These are phyloP conservation scores for Malurus cyaneus DNA, from an alignment of 2,113 vertebrate species.

Conservation along the genomic window DNA sequence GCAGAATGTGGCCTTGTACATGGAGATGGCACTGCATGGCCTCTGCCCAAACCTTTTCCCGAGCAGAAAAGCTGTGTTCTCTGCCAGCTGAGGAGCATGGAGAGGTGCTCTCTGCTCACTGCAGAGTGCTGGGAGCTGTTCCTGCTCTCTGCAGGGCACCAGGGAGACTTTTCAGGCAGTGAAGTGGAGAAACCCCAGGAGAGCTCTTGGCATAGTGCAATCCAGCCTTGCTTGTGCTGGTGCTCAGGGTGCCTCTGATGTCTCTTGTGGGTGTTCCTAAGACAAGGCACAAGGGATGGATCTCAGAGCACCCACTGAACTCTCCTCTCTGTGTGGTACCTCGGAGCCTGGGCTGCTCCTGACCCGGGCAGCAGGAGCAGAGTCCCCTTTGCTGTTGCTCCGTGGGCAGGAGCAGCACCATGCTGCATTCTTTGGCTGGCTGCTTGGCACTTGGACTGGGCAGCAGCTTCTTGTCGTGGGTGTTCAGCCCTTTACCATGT, in stretches of 20 bases:
- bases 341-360: not conserved
- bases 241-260: not conserved
- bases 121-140: not conserved
- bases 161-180: not conserved
- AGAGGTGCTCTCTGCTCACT: not conserved
- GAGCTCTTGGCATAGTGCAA: fast-evolving
- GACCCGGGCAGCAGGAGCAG: not conserved
- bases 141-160: not conserved
- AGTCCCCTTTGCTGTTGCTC: not conserved
- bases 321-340: not conserved
- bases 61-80: not conserved
- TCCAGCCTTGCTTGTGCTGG: not conserved
- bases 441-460: fast-evolving
- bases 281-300: not conserved
- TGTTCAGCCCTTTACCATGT: not conserved
- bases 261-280: not conserved
- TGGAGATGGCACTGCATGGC: not conserved
- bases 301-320: not conserved
- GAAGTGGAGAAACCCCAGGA: not conserved
- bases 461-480: not conserved
- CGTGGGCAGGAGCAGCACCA: fast-evolving
- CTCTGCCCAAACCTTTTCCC: not conserved
- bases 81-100: not conserved
- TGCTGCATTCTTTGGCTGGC: not conserved
- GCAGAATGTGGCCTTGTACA: fast-evolving